Evolutionary conservation across 2,797 vertebrate species (phyloP).

Genomic region (Peromyscus attwateri): DNA sequence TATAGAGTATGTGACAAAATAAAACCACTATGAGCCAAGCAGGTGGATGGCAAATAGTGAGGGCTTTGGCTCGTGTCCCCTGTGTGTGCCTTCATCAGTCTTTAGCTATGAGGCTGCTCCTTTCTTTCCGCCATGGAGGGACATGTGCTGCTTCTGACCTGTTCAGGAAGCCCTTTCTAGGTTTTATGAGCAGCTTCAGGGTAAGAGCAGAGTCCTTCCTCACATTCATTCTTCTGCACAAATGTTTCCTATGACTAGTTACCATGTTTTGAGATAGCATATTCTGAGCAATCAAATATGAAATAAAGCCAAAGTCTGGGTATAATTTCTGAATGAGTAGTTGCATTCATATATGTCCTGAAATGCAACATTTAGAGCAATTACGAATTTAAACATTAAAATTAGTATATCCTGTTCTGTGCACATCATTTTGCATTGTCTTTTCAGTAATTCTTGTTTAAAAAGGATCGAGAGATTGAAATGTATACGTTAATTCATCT

Average conservation of each 20-base stretch:
- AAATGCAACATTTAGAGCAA: conserved; percentile 35
- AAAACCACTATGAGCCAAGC: neutral
- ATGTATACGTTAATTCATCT: neutral
- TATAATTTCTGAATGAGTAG: neutral
- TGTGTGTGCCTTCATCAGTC: too few relatives aligned
- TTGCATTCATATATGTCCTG: conserved; percentile 22
- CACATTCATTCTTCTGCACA: neutral
- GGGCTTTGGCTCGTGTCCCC: too few relatives aligned
- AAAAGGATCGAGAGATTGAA: neutral
- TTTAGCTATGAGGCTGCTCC: too few relatives aligned
- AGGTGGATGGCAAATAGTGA: neutral
- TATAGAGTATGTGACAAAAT: too few relatives aligned
- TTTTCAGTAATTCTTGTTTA: conserved; percentile 40
- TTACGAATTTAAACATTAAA: conserved; percentile 13
- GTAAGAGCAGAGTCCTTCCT: neutral
- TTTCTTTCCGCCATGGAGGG: neutral
- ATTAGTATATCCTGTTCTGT: neutral
- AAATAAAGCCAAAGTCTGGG: neutral
- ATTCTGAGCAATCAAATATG: neutral
- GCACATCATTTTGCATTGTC: neutral
- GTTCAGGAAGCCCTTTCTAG: neutral
- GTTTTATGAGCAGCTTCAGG: neutral
- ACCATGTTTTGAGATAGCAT: neutral
- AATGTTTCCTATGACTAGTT: neutral
- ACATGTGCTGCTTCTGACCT: neutral